Conservation (phyloP, 2,888 invertebrate genomes). For the Leptogaster cylindrica region DNA sequence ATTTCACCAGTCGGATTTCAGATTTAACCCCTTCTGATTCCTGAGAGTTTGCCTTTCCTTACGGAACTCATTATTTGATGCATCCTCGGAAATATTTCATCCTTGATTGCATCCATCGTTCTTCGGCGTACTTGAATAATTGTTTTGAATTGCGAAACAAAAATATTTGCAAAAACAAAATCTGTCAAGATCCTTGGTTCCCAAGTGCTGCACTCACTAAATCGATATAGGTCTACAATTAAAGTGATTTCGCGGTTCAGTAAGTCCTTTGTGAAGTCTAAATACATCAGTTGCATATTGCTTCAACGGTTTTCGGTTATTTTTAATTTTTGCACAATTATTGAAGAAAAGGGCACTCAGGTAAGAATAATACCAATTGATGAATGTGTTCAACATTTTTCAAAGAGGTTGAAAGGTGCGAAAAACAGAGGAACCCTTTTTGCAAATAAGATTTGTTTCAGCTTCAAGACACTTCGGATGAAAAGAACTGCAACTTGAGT, state of each 20-base stretch:
- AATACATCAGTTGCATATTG: neutral
- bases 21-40: neutral
- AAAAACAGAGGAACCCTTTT: too few species aligned
- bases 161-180: constrained; percentile 34
- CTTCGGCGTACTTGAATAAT: constrained; percentile 7
- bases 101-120: constrained; percentile 7
- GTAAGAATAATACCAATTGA: too few species aligned
- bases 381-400: too few species aligned
- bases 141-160: constrained; percentile 20
- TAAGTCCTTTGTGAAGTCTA: neutral
- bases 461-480: too few species aligned
- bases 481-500: too few species aligned
- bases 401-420: too few species aligned
- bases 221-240: constrained; percentile 6
- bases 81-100: neutral
- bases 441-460: too few species aligned
- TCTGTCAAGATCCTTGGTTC: constrained; percentile 1
- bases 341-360: neutral
- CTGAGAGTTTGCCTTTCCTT: neutral
- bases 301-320: neutral
- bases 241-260: neutral
- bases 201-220: neutral
- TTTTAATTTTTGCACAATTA: neutral
- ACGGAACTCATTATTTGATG: neutral
- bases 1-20: neutral